Conservation (phyloP, 2,888 invertebrate species). For the Nomada flava region DNA sequence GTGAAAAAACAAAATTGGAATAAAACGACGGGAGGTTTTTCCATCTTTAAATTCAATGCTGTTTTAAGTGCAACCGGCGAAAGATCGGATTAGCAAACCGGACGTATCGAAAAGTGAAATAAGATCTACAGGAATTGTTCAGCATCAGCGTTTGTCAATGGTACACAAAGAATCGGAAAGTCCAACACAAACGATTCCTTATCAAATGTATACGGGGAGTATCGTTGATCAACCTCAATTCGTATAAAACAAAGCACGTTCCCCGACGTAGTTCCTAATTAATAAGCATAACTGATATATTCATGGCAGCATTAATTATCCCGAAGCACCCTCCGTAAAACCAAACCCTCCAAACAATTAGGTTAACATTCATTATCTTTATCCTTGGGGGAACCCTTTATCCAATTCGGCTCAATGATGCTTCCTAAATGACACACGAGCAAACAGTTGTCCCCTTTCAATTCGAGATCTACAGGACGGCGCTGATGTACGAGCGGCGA, state of each 20-base stretch:
- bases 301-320: not conserved
- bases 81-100: too few species aligned
- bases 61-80: too few species aligned
- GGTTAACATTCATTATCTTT: not conserved
- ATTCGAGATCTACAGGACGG: conserved; percentile 4
- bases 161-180: too few species aligned
- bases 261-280: not conserved
- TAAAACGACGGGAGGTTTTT: not conserved
- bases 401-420: not conserved
- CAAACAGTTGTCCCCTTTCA: not conserved
- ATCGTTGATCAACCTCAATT: too few species aligned
- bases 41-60: too few species aligned
- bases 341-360: not conserved
- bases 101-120: too few species aligned
- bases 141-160: too few species aligned
- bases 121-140: too few species aligned
- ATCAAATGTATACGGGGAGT: too few species aligned
- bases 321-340: not conserved
- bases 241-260: not conserved
- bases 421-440: not conserved
- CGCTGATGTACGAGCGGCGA: conserved; percentile 28
- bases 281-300: not conserved
- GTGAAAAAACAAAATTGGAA: not conserved
- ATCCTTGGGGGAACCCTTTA: not conserved
- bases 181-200: too few species aligned